Evolutionary conservation across 1,140 invertebrate species (phyloP), one percentile per base, ranked within the genome.

Genomic region (Achroia grisella): DNA sequence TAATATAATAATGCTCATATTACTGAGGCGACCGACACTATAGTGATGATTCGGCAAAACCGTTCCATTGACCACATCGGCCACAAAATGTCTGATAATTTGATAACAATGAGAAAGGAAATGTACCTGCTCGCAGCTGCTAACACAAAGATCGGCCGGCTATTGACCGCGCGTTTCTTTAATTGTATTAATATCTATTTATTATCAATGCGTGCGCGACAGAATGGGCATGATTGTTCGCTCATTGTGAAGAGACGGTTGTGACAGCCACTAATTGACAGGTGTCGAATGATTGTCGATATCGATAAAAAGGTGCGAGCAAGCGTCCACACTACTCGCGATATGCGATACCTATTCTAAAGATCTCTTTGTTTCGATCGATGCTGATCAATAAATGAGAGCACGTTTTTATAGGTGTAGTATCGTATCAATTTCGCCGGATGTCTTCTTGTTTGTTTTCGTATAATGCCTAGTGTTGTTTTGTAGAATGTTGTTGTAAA

Each of bases 231-330:
- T 10, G 10, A 33, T 14, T 23, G 17, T 23, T 23, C 17, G 17
- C 17, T 23, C 17, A 23, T 23, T 23, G 17, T 45, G 42, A 35
- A 15, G 31, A 15, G 32, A 11, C n/a, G 4, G 35, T 33, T 29
- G 45, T 61, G 53, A 62, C 59, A 58, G 51, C 45, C 52, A 11
- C 42, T 52, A 49, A 52, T 52, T 60, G 59, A 62, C 59, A 62
- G 59, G 45, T 58, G 59, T 35, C 39, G 23, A 37, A 33, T 37
- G 17, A 6, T 23, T 23, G 6, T 23, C 17, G 17, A 23, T 6
- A 37, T 11, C 34, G 28, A n/a, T n/a, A 23, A 36, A 42, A 31
- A 31, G 10, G 17, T 35, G 36, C 39, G 27, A 10, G 31, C 11
- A 11, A 23, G 17, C 17, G 17, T 23, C 36, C 40, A 15, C 41